Conservation (phyloP, 1,140 invertebrate genomes). For the Diabrotica virgifera region DNA sequence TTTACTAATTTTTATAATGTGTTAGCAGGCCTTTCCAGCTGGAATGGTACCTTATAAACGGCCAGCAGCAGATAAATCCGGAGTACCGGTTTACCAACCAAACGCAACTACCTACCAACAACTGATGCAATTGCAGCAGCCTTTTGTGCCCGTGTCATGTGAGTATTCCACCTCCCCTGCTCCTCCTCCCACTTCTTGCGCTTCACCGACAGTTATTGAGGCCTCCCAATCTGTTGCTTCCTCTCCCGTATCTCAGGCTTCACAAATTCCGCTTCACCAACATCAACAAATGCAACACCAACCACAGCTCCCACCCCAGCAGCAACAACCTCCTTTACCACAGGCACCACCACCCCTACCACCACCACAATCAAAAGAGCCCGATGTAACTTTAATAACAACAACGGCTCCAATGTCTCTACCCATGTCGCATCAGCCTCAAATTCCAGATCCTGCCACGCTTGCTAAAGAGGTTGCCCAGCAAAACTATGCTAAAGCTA, state of each 20-base stretch:
- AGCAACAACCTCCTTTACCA: constrained; percentile 31
- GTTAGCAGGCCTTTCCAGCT: constrained; percentile 80
- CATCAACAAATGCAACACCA: constrained; percentile 8
- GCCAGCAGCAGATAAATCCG: constrained; percentile 91
- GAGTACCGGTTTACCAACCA: constrained; percentile 92
- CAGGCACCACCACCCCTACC: constrained; percentile 34
- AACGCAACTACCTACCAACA: constrained; percentile 88
- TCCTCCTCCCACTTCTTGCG: constrained; percentile 38
- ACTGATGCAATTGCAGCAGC: constrained; percentile 92
- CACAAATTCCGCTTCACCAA: constrained; percentile 9
- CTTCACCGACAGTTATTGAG: constrained; percentile 36
- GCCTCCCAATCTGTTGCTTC: constrained; percentile 21
- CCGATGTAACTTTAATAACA: constrained; percentile 23
- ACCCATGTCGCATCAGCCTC: constrained; percentile 21
- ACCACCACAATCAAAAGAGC: constrained; percentile 25
- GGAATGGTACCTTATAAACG: constrained; percentile 93
- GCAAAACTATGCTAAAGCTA: constrained; percentile 69
- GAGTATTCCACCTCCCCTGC: constrained; percentile 75
- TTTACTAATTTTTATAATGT: background rate
- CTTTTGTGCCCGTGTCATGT: constrained; percentile 90
- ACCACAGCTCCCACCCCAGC: constrained; percentile 16
- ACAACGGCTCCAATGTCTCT: constrained; percentile 18
- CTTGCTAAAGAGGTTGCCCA: constrained; percentile 74
- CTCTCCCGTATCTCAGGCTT: constrained; percentile 13
- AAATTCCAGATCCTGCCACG: constrained; percentile 56